Percentiles rank a stretch among this genome's conserved stretches.
Evolutionary conservation across 2,888 invertebrate species (phyloP).

Genomic region (Clostera curtula): DNA sequence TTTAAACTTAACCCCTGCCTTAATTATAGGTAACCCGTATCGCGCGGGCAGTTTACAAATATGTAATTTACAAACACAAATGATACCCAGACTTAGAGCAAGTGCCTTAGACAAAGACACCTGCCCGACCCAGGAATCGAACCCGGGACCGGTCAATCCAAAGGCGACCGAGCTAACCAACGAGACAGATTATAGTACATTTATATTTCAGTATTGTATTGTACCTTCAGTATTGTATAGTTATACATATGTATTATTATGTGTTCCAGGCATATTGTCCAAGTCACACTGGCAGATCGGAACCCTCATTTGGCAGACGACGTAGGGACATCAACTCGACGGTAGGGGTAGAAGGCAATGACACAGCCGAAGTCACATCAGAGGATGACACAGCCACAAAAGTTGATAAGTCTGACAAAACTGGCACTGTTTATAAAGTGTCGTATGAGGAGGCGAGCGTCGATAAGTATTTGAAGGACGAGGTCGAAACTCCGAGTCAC

Average conservation of each 20-base stretch:
- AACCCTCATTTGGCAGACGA: constrained; percentile 87
- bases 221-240: no score
- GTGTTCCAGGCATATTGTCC: constrained; percentile 83
- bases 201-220: no score
- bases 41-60: no score
- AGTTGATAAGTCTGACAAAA: constrained; percentile 32
- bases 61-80: no score
- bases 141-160: no score
- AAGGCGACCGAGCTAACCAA: no score
- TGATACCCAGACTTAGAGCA: no score
- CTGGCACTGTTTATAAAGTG: constrained; percentile 48
- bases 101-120: no score
- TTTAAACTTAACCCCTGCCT: no score
- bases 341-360: constrained; percentile 35
- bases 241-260: constrained; percentile 1
- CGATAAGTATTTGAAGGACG: constrained; percentile 65
- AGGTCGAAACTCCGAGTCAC: constrained; percentile 80
- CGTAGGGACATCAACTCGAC: constrained; percentile 72
- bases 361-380: constrained; percentile 41
- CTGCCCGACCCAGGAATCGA: no score
- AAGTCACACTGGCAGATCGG: constrained; percentile 85
- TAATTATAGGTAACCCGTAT: no score
- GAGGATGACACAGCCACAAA: constrained; percentile 27
- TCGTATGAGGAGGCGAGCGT: constrained; percentile 57
- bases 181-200: no score